These are phyloP conservation scores for Acrocephalus scirpaceus DNA, from an alignment of 2,797 vertebrate species.

Conservation along the genomic window DNA sequence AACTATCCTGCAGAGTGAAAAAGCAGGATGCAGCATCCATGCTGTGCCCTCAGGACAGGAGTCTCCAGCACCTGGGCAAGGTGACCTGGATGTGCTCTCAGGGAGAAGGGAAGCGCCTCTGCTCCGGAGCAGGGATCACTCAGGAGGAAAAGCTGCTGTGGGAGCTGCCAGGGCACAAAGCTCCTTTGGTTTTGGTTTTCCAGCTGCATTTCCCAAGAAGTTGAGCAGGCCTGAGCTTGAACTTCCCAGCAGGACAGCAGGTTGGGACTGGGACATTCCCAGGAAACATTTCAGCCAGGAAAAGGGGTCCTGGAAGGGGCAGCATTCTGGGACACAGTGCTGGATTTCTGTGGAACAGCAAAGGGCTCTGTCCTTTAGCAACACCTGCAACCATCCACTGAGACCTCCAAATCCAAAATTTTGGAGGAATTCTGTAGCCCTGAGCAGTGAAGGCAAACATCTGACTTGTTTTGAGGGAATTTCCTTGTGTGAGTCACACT, in stretches of 20 bases:
- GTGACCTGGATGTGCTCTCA: background rate
- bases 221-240: background rate
- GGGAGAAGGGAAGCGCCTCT: background rate
- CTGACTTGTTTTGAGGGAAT: background rate
- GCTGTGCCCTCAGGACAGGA: background rate
- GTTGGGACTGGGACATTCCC: background rate
- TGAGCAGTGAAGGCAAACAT: background rate
- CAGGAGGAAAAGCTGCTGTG: background rate
- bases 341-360: background rate
- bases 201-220: background rate
- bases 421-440: background rate
- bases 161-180: background rate
- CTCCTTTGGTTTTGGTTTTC: background rate
- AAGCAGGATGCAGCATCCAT: background rate
- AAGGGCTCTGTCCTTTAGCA: background rate
- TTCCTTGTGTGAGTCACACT: background rate
- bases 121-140: background rate
- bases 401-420: background rate
- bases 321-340: rapidly evolving
- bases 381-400: background rate
- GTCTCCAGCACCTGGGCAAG: background rate
- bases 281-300: background rate
- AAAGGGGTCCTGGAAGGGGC: background rate
- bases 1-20: background rate
- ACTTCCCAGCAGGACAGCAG: background rate